Percentiles rank a stretch among this genome's conserved stretches.
Conservation (phyloP, 2,888 invertebrate species). For the Pegoplata infirma region DNA sequence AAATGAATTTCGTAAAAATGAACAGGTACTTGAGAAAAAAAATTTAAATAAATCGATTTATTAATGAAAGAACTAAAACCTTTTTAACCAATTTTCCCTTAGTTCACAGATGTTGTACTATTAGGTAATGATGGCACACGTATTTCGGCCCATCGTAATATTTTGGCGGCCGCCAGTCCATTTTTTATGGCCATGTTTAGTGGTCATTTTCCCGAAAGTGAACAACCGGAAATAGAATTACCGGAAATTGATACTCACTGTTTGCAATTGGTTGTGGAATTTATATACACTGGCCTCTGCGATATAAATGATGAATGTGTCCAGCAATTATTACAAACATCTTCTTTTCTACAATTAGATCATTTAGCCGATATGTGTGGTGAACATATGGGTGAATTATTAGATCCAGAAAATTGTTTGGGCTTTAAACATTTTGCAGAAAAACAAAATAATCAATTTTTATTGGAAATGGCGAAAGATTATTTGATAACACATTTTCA, state of each 20-base stretch:
- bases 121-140: slow-evolving; percentile 58
- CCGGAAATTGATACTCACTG: slow-evolving; percentile 66
- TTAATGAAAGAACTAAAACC: background rate
- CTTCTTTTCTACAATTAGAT: slow-evolving; percentile 67
- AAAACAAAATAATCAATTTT: slow-evolving; percentile 65
- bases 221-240: slow-evolving; percentile 65
- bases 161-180: slow-evolving; percentile 69
- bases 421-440: slow-evolving; percentile 68
- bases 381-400: slow-evolving; percentile 63
- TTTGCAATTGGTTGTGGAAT: slow-evolving; percentile 66
- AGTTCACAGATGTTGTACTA: slow-evolving; percentile 68
- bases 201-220: slow-evolving; percentile 68
- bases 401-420: slow-evolving; percentile 68
- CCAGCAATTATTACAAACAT: slow-evolving; percentile 66
- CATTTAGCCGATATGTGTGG: slow-evolving; percentile 67
- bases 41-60: slow-evolving; percentile 12
- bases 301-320: slow-evolving; percentile 65
- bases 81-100: background rate
- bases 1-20: slow-evolving; percentile 64
- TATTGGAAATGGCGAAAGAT: slow-evolving; percentile 66
- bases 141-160: slow-evolving; percentile 67
- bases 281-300: slow-evolving; percentile 68
- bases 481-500: slow-evolving; percentile 68
- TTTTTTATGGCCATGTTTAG: slow-evolving; percentile 70
- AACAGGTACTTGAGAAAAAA: slow-evolving; percentile 64